Evolutionary conservation across 2,113 vertebrate species (phyloP).

Genomic region (Synchiropus splendidus): DNA sequence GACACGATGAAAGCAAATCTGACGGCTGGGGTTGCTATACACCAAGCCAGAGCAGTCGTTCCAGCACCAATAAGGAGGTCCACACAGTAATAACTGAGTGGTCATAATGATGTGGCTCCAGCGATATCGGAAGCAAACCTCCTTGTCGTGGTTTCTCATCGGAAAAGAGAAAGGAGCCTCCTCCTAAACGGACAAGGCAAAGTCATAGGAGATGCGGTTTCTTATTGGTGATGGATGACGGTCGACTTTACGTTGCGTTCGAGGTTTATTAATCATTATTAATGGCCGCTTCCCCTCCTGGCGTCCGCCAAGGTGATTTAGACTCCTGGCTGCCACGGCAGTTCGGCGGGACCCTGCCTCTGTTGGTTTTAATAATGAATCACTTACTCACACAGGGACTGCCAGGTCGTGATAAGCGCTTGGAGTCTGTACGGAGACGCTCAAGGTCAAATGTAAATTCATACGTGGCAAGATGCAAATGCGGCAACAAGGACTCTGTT

Average conservation of each 20-base stretch:
- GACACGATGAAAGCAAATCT: too few relatives aligned
- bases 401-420: conserved; percentile 37
- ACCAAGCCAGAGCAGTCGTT: too few relatives aligned
- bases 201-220: conserved; percentile 33
- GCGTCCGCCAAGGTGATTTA: conserved; percentile 46
- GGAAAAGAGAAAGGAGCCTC: conserved; percentile 21
- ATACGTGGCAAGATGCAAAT: conserved; percentile 2
- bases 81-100: too few relatives aligned
- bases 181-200: conserved; percentile 26
- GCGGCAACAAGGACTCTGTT: not conserved
- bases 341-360: conserved; percentile 28
- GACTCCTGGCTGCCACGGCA: conserved; percentile 39
- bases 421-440: conserved; percentile 6
- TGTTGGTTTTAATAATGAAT: conserved; percentile 45
- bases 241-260: conserved; percentile 37
- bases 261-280: conserved; percentile 58
- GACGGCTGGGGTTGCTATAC: too few relatives aligned
- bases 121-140: too few relatives aligned
- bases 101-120: too few relatives aligned
- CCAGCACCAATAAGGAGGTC: too few relatives aligned
- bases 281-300: conserved; percentile 33
- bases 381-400: conserved; percentile 44
- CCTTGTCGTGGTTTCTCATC: conserved; percentile 14
- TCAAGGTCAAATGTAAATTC: conserved; percentile 33
- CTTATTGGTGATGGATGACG: conserved; percentile 49